Evolutionary conservation across 2,888 invertebrate genomes (phyloP), one percentile per base, ranked within the genome.

Genomic region (Troides aeacus): DNA sequence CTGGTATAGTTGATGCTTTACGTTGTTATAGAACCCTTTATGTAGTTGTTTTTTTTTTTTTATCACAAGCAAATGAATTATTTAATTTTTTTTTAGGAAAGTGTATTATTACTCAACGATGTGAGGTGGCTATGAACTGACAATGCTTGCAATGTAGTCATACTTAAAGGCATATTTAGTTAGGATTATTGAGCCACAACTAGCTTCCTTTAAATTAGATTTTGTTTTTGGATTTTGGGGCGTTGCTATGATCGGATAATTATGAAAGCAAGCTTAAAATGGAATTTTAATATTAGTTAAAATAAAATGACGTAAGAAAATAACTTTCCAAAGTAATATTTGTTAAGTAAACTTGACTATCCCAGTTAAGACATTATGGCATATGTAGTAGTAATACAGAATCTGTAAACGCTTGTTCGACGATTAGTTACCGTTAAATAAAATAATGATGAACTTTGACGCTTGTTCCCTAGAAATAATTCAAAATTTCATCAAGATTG

Each of bases 31-130:
- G 71, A 72, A 73, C 69, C 68, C 70, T 46, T 73, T 81, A 79
- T 84, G 84, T 86, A 84, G 83, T 82, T 84, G 77, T 76, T 81
- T 8, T 82, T 83, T 78, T 74, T 81, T 79, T 83, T 79, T 83
- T 75, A 36, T 62, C 46, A 36, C 77, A 81, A 78, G 75, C 75
- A 84, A 77, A 88, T 86, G 78, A 82, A 85, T 85, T 88, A 85
- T 57, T 87, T 85, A 84, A 56, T 60, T 39, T 30, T 30, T 30
- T 30, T 30, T 30, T 30, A 30, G 30, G 3, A 61, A 57, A 24
- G 18, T 30, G 56, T 50, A 62, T 23, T 30, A 66, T 23, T 12
- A 18, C 21, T 30, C 77, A 75, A 77, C 77, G 78, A 79, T 74
- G 74, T 65, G 60, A 64, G 73, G 76, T 76, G 81, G 82, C 83